Evolutionary conservation across 53 echinoderm and acorn worm genomes (phyloP).

Genomic region (Pentamera pediparva): DNA sequence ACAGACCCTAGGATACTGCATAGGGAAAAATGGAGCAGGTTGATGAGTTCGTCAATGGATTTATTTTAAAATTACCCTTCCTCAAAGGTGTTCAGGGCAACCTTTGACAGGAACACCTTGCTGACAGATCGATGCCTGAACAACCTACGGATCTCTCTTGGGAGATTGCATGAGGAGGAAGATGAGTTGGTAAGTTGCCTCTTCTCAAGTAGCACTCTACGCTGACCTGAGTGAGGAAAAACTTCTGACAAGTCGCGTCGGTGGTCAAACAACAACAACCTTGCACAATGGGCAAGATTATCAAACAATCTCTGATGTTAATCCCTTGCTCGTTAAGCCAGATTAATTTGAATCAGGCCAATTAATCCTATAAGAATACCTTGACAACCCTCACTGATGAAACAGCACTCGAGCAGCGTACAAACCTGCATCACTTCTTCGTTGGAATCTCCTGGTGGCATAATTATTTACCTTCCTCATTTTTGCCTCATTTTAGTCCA

Average conservation of each 20-base stretch:
- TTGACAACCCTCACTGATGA: neutral
- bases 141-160: constrained; percentile 55
- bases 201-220: too few relatives aligned
- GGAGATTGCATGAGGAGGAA: constrained; percentile 72
- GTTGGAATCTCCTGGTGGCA: too few relatives aligned
- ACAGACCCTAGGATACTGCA: constrained; percentile 49
- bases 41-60: too few relatives aligned
- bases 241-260: constrained; percentile 57
- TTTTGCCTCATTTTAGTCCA: constrained; percentile 41
- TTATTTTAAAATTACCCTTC: too few relatives aligned
- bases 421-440: too few relatives aligned
- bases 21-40: constrained; percentile 86
- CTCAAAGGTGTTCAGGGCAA: constrained; percentile 56
- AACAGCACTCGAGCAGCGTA: too few relatives aligned
- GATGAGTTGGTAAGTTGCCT: constrained; percentile 84
- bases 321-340: too few relatives aligned
- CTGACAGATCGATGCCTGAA: constrained; percentile 64
- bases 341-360: neutral
- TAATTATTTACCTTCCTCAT: too few relatives aligned
- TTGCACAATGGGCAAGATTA: too few relatives aligned
- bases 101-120: constrained; percentile 54
- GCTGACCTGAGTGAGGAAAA: constrained; percentile 71
- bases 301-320: too few relatives aligned
- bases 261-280: too few relatives aligned
- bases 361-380: neutral